Evolutionary conservation across 2,888 invertebrate genomes (phyloP).

Genomic region (Gastrophysa polygoni): DNA sequence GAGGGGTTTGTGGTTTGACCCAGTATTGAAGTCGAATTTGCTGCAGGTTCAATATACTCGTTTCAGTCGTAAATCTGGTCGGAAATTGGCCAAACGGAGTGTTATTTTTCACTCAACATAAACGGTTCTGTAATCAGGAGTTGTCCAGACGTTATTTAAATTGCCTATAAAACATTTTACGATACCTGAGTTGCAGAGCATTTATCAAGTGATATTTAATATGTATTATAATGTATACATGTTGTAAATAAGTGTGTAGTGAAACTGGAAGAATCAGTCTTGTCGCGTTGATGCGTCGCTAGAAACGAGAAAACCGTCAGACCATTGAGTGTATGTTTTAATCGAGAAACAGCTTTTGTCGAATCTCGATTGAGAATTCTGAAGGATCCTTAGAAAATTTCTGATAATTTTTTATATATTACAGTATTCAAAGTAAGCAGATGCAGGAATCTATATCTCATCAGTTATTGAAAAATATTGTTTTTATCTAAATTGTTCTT

Average conservation of each 20-base stretch:
- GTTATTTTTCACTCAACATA: conserved; percentile 23
- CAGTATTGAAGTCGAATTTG: conserved; percentile 21
- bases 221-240: not conserved
- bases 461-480: no score
- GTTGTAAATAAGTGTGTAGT: not conserved
- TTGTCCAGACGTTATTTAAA: conserved; percentile 19
- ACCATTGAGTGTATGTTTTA: no score
- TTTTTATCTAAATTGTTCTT: no score
- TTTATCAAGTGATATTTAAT: not conserved
- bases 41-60: conserved; percentile 10
- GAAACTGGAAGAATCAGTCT: no score
- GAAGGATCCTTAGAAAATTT: no score
- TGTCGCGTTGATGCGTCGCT: no score
- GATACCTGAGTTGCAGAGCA: conserved; percentile 8
- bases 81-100: conserved; percentile 21
- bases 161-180: conserved; percentile 18
- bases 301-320: no score
- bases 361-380: no score
- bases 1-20: conserved; percentile 24
- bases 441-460: no score
- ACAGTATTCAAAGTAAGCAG: no score
- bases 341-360: no score
- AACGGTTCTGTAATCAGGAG: conserved; percentile 20
- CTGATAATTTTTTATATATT: no score
- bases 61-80: conserved; percentile 20